Base-by-base conservation (phyloP, 2,113 vertebrate genomes). In the Thinocorus orbignyianus region DNA sequence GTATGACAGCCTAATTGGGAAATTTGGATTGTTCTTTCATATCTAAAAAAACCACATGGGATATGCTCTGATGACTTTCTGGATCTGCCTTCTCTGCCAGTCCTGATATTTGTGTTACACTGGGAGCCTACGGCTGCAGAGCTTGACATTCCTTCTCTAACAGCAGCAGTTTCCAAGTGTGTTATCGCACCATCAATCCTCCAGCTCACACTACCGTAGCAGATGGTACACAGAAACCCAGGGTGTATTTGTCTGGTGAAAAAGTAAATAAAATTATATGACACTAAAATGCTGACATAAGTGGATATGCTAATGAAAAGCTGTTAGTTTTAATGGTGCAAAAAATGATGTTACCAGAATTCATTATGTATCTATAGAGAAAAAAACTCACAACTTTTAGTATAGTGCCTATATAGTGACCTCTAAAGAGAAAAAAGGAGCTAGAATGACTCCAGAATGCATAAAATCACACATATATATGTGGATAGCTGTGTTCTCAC, bases 181-280 rank as follows among this genome's bases (percentile, higher is more conserved):
- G 51, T 41, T 83, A 79, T 13, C 6, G 1, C 84, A 73, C 49
- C 80, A 71, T 26, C 72, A 66, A 30, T 64, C 60, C 86, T 93
- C 44, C 76, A 70, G 79, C 79, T 92, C 90, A 83, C 62, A 61
- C 81, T 76, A 26, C 6, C 77, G 55, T 71, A 95, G 66, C 74
- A 92, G 83, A 92, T 70, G 74, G 68, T 6, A 25, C 31, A 13
- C 37, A 73, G 52, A 84, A 86, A 93, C 37, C 14, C 54, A 66
- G 69, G 8, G 42, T 79, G 58, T 25, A 25, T 71, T 52, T 55
- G 48, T 31, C 30, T 78, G 73, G 33, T 69, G 57, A 74, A 89
- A 81, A 80, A 77, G 26, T 77, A 93, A 92, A 93, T 86, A 88
- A 88, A 87, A 93, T 77, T 80, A 33, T 33, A 77, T 39, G 61